Evolutionary conservation across 2,888 invertebrate species (phyloP), one percentile per base, ranked within the genome.

Genomic region (Ormyrus rosae): DNA sequence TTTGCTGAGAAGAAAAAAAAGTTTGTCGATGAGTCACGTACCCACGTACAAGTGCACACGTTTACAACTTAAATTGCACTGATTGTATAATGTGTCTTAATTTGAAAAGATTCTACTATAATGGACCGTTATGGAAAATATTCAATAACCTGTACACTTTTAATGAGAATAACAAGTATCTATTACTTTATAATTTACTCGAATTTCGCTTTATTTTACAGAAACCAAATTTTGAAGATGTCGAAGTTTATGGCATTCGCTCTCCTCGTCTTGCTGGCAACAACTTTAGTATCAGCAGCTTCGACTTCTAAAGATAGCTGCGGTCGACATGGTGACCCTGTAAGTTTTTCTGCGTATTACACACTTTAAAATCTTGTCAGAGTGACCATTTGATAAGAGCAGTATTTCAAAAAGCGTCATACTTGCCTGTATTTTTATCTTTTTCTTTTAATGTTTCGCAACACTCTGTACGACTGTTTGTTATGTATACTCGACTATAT

Each of bases 291-390:
- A 79, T 81, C 82, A 11, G 88, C 85, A 10, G 84, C 85, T 6
- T 34, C 34, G 34, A 34, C 34, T 34, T n/a, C 84, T 2, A 60
- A 60, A 48, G 81, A 86, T 81, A 85, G 83, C 9, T 88, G 88
- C 63, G 85, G 86, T 9, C 82, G 84, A 67, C 89, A 89, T 61
- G 89, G 90, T 72, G 89, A 88, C 80, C 60, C 83, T 46, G 89
- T 89, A 55, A 89, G 89, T 89, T 34, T 34, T 34, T 34, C 34
- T 34, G 34, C 34, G 34, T 34, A 34, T 34, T 34, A 4, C 34
- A 34, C 34, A 34, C 34, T 34, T 34, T 34, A 34, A 34, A 34
- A 34, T 34, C 3, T 34, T 34, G 34, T 34, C 34, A 34, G 34
- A 34, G 34, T 34, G 34, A 34, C 34, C 34, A 34, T 34, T 34